These are phyloP conservation scores for Aquila chrysaetos DNA, from an alignment of 2,797 vertebrate genomes.

Conservation along the genomic window DNA sequence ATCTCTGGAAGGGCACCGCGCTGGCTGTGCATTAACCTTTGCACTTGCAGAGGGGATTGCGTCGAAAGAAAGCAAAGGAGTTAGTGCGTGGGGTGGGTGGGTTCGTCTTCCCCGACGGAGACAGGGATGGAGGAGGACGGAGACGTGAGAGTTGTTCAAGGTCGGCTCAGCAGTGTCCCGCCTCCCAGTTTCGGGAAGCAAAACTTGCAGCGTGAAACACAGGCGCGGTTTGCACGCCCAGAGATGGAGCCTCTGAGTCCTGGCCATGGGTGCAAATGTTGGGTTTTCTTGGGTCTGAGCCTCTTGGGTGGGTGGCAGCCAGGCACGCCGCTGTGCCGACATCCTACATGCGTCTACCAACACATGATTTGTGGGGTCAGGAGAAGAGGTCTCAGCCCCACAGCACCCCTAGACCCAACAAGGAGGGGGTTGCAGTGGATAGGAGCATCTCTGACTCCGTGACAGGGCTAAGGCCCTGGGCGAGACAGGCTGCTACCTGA, in stretches of 20 bases:
- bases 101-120: neutral
- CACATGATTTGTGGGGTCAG: neutral
- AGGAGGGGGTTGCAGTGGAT: accelerated
- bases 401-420: neutral
- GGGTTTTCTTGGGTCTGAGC: neutral
- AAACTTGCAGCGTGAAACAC: accelerated
- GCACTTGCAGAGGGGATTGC: neutral
- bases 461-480: neutral
- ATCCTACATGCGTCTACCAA: neutral
- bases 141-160: neutral
- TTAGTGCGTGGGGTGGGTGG: neutral
- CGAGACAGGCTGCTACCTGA: neutral
- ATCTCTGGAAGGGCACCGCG: neutral
- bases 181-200: neutral
- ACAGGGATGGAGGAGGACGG: neutral
- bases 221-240: accelerated
- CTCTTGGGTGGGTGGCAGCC: accelerated
- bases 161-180: neutral
- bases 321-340: accelerated
- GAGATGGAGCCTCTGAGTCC: neutral
- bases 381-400: neutral
- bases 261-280: too few species aligned
- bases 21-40: conserved; percentile 18
- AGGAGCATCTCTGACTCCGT: accelerated
- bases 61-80: neutral